Percentiles rank a stretch among this genome's conserved stretches.
phyloP scores from a whole-genome alignment of 2,888 invertebrate species.

The Dilophus febrilis region DNA sequence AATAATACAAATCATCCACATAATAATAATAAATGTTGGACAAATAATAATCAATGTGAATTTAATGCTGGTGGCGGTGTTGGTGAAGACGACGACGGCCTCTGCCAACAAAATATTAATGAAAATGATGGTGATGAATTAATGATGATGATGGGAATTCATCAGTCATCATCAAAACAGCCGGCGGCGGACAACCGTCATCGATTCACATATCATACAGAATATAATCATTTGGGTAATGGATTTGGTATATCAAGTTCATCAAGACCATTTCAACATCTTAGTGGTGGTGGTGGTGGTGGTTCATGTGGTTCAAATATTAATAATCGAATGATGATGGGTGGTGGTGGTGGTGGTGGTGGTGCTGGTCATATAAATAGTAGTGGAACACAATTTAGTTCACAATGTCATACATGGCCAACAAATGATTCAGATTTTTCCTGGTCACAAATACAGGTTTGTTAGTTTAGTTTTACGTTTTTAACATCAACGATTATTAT shows the following conservation, averaged over 20 bases:
- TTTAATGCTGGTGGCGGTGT: background rate
- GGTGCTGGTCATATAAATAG: background rate
- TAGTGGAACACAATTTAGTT: constrained; percentile 11
- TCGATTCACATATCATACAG: background rate
- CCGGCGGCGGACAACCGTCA: background rate
- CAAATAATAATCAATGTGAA: background rate
- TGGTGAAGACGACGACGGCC: constrained; percentile 1
- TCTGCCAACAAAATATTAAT: too few species aligned
- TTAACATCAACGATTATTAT: too few species aligned
- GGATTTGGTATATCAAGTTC: constrained; percentile 15
- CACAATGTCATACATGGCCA: constrained; percentile 15
- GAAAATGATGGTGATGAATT: too few species aligned
- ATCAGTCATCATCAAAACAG: too few species aligned
- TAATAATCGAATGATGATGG: too few species aligned
- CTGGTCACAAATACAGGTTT: constrained; percentile 15
- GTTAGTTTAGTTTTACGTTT: background rate
- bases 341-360: too few species aligned
- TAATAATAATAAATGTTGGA: background rate
- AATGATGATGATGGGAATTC: too few species aligned
- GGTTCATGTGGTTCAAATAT: too few species aligned
- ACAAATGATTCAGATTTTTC: constrained; percentile 15
- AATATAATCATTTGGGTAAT: constrained; percentile 6
- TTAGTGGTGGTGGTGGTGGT: too few species aligned
- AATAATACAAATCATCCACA: constrained; percentile 1
- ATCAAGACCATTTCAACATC: constrained; percentile 13